Evolutionary conservation across 2,113 vertebrate genomes (phyloP).

Genomic region (Larimichthys polyactis): DNA sequence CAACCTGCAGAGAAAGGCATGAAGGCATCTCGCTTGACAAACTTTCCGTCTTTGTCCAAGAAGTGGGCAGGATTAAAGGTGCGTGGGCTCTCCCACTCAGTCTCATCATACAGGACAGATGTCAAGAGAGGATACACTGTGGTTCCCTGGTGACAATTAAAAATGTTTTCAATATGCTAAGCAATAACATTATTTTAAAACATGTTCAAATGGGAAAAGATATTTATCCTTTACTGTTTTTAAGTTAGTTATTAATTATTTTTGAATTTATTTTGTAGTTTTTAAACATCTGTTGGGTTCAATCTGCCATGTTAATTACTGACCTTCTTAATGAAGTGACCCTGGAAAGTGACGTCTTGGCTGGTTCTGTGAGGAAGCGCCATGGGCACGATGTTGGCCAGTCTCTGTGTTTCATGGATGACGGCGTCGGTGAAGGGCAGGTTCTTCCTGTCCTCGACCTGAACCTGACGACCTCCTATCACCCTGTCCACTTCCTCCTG

Average conservation of each 20-base stretch:
- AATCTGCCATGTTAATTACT: not conserved
- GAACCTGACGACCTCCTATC: conserved; percentile 45
- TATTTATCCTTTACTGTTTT: too few relatives aligned
- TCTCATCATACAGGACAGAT: conserved; percentile 55
- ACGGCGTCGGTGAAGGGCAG: conserved; percentile 59
- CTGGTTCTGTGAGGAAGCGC: conserved; percentile 33
- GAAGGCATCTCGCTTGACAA: conserved; percentile 57
- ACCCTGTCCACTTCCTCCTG: conserved; percentile 56
- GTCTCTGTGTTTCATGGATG: conserved; percentile 63
- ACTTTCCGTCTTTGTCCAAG: conserved; percentile 59
- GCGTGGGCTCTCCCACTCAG: conserved; percentile 54
- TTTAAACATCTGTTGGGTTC: too few relatives aligned
- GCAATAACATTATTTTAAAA: too few relatives aligned
- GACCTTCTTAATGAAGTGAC: conserved; percentile 64
- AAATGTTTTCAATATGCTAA: too few relatives aligned
- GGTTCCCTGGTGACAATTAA: conserved; percentile 49
- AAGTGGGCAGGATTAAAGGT: conserved; percentile 64
- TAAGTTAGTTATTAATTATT: too few relatives aligned
- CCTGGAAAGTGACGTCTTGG: conserved; percentile 54
- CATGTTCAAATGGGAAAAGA: too few relatives aligned
- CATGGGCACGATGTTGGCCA: conserved; percentile 42
- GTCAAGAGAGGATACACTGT: conserved; percentile 49
- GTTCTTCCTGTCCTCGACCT: conserved; percentile 42
- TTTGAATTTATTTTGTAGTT: too few relatives aligned
- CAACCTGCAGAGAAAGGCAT: conserved; percentile 69